A percentile compares a stretch with the other conserved stretches of the same genome.
Conservation (phyloP, 2,797 vertebrate species). For the Naso thynnoides region DNA sequence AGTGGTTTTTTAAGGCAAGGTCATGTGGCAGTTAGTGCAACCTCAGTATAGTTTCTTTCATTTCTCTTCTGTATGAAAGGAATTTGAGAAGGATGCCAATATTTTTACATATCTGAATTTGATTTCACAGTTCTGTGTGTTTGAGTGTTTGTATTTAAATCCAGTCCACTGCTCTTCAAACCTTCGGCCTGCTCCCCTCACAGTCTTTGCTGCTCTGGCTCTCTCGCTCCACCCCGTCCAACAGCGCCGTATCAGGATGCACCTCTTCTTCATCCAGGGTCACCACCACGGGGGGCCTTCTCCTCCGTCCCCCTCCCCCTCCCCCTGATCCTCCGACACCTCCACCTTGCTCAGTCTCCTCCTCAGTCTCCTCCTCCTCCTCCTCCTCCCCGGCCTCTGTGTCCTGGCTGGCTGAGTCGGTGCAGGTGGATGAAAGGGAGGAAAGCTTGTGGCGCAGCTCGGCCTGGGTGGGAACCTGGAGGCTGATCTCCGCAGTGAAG, state of each 20-base stretch:
- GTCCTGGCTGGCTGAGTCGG: constrained; percentile 87
- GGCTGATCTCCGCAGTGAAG: constrained; percentile 87
- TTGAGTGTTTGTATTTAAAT: constrained; percentile 40
- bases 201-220: constrained; percentile 68
- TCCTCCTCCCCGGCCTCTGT: constrained; percentile 85
- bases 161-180: constrained; percentile 57
- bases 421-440: constrained; percentile 86
- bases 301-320: constrained; percentile 50
- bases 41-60: constrained; percentile 23
- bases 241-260: constrained; percentile 86
- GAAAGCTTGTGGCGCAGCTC: constrained; percentile 87
- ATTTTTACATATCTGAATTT: constrained; percentile 15
- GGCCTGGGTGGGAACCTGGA: constrained; percentile 90
- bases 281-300: constrained; percentile 67
- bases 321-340: constrained; percentile 37
- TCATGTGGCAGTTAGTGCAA: constrained; percentile 71
- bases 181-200: constrained; percentile 57
- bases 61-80: constrained; percentile 18
- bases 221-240: constrained; percentile 66
- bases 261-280: constrained; percentile 89
- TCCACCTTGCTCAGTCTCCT: constrained; percentile 78
- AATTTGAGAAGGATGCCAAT: constrained; percentile 55
- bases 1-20: constrained; percentile 65
- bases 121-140: constrained; percentile 52
- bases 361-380: constrained; percentile 69